Conservation (phyloP, 92 coral and sea anemone species). For the Epizoanthus illoricatus region DNA sequence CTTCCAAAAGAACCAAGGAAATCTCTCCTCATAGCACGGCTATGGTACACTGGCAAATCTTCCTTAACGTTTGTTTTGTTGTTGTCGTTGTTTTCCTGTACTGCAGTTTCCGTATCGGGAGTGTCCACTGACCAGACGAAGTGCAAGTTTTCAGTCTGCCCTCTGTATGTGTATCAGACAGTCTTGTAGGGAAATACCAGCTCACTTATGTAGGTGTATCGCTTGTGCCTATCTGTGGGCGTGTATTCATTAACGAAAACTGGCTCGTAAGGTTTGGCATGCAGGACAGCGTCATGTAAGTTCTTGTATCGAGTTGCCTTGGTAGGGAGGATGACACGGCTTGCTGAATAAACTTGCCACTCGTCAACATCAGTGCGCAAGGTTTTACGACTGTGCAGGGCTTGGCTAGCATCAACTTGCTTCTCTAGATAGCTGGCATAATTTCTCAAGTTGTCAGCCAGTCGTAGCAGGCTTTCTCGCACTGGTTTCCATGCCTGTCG, state of each 20-base stretch:
- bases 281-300: constrained; percentile 54
- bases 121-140: constrained; percentile 48
- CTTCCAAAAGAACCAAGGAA: constrained; percentile 40
- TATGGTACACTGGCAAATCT: constrained; percentile 44
- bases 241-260: constrained; percentile 47
- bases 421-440: constrained; percentile 53
- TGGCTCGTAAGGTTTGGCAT: constrained; percentile 50
- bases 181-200: constrained; percentile 47
- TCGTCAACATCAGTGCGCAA: constrained; percentile 53
- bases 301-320: constrained; percentile 46
- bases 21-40: constrained; percentile 52
- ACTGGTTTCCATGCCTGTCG: constrained; percentile 58
- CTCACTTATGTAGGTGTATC: constrained; percentile 41
- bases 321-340: constrained; percentile 43
- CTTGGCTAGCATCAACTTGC: constrained; percentile 41
- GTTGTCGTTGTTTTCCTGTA: constrained; percentile 34
- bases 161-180: constrained; percentile 48
- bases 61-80: constrained; percentile 41
- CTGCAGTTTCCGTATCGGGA: constrained; percentile 32
- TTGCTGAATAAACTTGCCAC: constrained; percentile 47
- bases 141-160: constrained; percentile 41
- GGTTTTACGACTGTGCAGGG: constrained; percentile 37
- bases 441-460: constrained; percentile 52
- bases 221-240: constrained; percentile 41
- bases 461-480: constrained; percentile 47